A percentile compares a stretch with the other conserved stretches of the same genome.
These are phyloP conservation scores for Chrysogorgia sp. DNA, from an alignment of 92 coral and sea anemone species.

Conservation along the genomic window DNA sequence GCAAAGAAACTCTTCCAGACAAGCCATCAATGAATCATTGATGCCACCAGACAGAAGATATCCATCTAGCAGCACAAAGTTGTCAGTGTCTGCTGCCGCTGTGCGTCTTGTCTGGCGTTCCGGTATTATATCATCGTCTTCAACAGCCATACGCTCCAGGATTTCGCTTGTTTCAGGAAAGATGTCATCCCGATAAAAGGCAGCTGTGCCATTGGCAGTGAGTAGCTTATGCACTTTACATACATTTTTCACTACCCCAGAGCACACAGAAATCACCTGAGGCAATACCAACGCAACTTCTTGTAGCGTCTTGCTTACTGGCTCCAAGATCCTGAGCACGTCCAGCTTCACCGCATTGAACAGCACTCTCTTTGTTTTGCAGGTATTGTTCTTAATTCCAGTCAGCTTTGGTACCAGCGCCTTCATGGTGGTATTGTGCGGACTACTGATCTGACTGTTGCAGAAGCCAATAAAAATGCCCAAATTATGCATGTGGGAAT, in stretches of 20 bases:
- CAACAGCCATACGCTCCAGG: constrained; percentile 15
- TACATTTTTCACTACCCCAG: background rate
- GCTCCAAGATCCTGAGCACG: too few relatives aligned
- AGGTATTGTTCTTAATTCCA: too few relatives aligned
- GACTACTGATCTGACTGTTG: too few relatives aligned
- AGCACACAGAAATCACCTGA: background rate
- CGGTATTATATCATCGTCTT: constrained; percentile 10
- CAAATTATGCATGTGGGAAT: too few relatives aligned
- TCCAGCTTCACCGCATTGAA: too few relatives aligned
- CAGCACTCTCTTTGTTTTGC: too few relatives aligned
- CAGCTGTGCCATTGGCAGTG: background rate
- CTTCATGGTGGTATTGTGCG: too few relatives aligned
- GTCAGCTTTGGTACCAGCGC: too few relatives aligned
- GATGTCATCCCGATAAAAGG: background rate
- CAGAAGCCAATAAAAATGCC: too few relatives aligned
- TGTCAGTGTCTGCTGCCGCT: background rate
- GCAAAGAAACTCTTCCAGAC: constrained; percentile 15
- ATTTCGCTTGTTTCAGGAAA: background rate
- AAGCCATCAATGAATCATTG: background rate
- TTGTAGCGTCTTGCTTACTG: too few relatives aligned
- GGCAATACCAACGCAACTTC: background rate
- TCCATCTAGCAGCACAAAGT: constrained; percentile 1
- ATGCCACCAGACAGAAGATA: constrained; percentile 9
- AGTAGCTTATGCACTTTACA: background rate
- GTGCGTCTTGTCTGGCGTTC: constrained; percentile 4